phyloP scores from a whole-genome alignment of 1,140 invertebrate species.

The Drosophila leontia region DNA sequence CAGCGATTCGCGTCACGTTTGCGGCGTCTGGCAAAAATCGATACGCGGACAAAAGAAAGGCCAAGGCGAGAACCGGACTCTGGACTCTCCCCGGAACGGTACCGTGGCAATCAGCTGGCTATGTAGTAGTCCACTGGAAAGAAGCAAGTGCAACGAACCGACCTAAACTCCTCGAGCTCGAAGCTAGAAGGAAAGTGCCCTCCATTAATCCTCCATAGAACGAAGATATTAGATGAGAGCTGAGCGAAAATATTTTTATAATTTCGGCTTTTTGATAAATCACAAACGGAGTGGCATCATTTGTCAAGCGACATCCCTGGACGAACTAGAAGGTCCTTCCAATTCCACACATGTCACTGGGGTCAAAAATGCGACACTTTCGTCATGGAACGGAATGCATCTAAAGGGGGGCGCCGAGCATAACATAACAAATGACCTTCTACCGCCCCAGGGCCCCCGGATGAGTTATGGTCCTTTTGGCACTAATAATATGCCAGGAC shows the following conservation, averaged over 20 bases:
- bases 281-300: conserved; percentile 65
- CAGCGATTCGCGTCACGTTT: conserved; percentile 73
- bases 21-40: conserved; percentile 73
- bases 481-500: conserved; percentile 66
- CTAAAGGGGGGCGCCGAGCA: conserved; percentile 1
- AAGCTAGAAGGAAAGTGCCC: neutral
- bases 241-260: conserved; percentile 61
- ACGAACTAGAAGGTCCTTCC: conserved; percentile 2
- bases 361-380: conserved; percentile 73
- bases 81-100: conserved; percentile 1
- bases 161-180: conserved; percentile 5
- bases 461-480: conserved; percentile 62
- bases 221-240: conserved; percentile 46
- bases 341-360: conserved; percentile 56
- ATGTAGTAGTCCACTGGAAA: neutral
- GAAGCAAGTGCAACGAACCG: conserved; percentile 59
- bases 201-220: conserved; percentile 68
- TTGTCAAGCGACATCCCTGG: conserved; percentile 64
- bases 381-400: conserved; percentile 59
- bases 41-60: conserved; percentile 55
- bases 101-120: conserved; percentile 22
- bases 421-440: conserved; percentile 74
- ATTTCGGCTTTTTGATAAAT: conserved; percentile 76
- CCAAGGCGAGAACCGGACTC: conserved; percentile 46
- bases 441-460: conserved; percentile 38